Evolutionary conservation across 2,797 vertebrate genomes (phyloP).

Genomic region (Trichosurus vulpecula): DNA sequence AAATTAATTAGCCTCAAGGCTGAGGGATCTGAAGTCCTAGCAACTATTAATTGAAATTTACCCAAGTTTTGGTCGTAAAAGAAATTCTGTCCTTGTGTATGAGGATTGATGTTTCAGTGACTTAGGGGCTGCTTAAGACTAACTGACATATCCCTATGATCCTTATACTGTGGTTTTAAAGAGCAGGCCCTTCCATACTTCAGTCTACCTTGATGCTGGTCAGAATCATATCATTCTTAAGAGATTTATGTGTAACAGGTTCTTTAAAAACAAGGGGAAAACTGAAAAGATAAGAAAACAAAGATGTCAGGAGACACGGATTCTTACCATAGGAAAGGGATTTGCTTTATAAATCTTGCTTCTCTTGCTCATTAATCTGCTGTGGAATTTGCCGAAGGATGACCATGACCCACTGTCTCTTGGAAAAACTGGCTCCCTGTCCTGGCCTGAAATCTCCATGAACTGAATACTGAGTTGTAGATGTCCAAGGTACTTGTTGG

Average conservation of each 20-base stretch:
- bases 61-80: not conserved
- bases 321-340: not conserved
- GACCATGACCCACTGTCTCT: not conserved
- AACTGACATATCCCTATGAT: not conserved
- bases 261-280: not conserved
- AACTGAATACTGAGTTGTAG: constrained; percentile 76
- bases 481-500: constrained; percentile 69
- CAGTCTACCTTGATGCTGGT: not conserved
- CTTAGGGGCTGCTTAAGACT: not conserved
- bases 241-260: not conserved
- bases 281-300: not conserved
- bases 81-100: not conserved
- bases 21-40: not conserved
- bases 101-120: not conserved
- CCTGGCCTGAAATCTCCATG: constrained; percentile 46
- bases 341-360: constrained; percentile 14
- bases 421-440: not conserved
- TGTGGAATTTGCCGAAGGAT: constrained; percentile 47
- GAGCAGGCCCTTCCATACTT: not conserved
- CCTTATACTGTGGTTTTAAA: not conserved
- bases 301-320: not conserved
- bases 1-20: not conserved
- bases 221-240: not conserved
- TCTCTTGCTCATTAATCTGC: constrained; percentile 23
- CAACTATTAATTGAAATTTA: not conserved